Evolutionary conservation across 2,888 invertebrate genomes (phyloP), one percentile per base, ranked within the genome.

Genomic region (Drosophila fungiperda): DNA sequence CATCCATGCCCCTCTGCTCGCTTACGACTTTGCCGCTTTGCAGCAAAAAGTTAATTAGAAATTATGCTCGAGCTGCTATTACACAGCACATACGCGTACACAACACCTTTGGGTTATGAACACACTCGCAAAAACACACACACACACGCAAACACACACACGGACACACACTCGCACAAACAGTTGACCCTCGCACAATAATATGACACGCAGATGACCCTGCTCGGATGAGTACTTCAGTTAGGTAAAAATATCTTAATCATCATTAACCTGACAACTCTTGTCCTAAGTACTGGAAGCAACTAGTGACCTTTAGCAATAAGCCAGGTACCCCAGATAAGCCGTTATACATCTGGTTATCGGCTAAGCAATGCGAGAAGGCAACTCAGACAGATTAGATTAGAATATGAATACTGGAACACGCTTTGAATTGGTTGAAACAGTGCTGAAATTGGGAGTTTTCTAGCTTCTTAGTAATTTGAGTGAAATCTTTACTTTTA

Each of bases 11-110:
- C 33, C 17, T 15, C 32, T 1, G 35, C 12, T 20, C 65, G 29
- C 67, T 26, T 67, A 62, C 53, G 61, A 68, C 68, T 77, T 65
- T 68, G 49, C 40, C 78, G 59, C 68, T 76, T 68, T 74, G 68
- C 73, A 83, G 83, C 86, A 80, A 80, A 88, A 84, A 84, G 84
- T 84, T 84, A 84, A 84, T 84, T 84, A 84, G 83, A 84, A 84
- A 84, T 84, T 88, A 84, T 84, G 89, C 84, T 78, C 83, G 81
- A 73, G 81, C 74, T 86, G 81, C 42, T 67, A 69, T 71, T 71
- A 71, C 73, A 72, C 67, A 61, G 53, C 68, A 69, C 63, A 78
- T 67, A 58, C 73, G 50, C 54, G 40, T 58, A 65, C 42, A 75
- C 75, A 76, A 82, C 84, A 83, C 84, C 87, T 84, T 73, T 87